Percentiles rank a stretch among this genome's conserved stretches.
phyloP scores from a whole-genome alignment of 2,888 invertebrate species.

The Leucophenga maculata region DNA sequence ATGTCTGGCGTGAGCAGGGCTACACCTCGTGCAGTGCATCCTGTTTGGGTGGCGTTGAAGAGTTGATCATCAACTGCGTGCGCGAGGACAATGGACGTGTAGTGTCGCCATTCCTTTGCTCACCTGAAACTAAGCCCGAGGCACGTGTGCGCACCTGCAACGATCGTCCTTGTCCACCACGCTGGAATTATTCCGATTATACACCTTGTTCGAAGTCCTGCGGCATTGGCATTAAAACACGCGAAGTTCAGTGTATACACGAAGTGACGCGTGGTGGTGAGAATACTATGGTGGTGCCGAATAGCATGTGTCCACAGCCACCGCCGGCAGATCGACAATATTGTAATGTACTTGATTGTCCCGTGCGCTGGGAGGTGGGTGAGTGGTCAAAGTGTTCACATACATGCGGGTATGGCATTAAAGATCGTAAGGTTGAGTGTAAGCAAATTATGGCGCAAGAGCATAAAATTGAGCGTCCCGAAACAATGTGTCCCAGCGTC shows the following conservation, averaged over 20 bases:
- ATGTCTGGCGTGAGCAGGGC: slow-evolving; percentile 91
- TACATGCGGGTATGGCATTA: slow-evolving; percentile 92
- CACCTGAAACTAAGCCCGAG: slow-evolving; percentile 89
- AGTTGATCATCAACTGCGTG: slow-evolving; percentile 90
- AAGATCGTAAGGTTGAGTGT: slow-evolving; percentile 87
- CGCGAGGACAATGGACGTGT: slow-evolving; percentile 89
- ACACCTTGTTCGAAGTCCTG: slow-evolving; percentile 93
- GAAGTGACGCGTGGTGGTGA: slow-evolving; percentile 88
- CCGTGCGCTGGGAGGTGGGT: slow-evolving; percentile 89
- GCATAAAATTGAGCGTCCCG: slow-evolving; percentile 86
- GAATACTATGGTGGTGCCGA: slow-evolving; percentile 93
- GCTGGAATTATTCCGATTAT: slow-evolving; percentile 93
- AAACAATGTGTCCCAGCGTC: slow-evolving; percentile 82
- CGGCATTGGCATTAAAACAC: slow-evolving; percentile 92
- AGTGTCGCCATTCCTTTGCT: slow-evolving; percentile 90
- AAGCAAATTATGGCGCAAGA: slow-evolving; percentile 95
- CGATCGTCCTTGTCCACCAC: slow-evolving; percentile 94
- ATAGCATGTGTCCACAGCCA: slow-evolving; percentile 91
- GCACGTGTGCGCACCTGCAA: slow-evolving; percentile 92
- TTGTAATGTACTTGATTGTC: slow-evolving; percentile 94
- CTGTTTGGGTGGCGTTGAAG: slow-evolving; percentile 91
- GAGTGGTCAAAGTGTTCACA: slow-evolving; percentile 94
- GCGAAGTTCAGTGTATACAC: slow-evolving; percentile 78
- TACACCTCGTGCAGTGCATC: slow-evolving; percentile 95
- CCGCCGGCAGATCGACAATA: slow-evolving; percentile 90